phyloP scores from a whole-genome alignment of 1,140 invertebrate genomes.

The Pararge aegeria region DNA sequence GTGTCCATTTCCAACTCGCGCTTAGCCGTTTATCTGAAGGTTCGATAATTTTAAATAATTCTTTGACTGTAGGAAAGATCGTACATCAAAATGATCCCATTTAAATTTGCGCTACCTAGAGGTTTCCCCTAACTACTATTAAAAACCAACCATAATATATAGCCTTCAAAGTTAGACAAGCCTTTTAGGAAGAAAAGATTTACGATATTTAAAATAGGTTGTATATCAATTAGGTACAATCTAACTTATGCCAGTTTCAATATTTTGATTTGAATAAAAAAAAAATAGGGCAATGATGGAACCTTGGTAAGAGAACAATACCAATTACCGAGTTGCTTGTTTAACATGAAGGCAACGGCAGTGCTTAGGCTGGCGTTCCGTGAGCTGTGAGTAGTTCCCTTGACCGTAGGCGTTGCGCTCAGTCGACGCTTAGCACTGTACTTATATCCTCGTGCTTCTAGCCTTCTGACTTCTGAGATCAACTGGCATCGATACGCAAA shows the following conservation, averaged over 20 bases:
- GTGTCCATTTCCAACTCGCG: no score
- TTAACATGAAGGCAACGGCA: conserved; percentile 22
- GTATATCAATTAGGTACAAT: not conserved
- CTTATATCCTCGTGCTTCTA: conserved; percentile 52
- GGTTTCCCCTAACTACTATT: no score
- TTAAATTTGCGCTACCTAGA: no score
- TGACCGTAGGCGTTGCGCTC: conserved; percentile 54
- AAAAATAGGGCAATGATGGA: conserved; percentile 9
- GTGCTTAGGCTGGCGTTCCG: conserved; percentile 12
- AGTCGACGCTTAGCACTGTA: conserved; percentile 57
- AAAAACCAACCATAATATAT: no score
- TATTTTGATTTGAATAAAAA: conserved; percentile 2
- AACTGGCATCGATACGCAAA: conserved; percentile 28
- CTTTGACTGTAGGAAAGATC: no score
- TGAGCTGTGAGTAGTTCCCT: conserved; percentile 41
- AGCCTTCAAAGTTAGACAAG: no score
- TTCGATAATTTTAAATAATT: no score
- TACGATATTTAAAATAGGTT: no score
- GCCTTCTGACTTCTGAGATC: not conserved
- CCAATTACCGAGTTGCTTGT: conserved; percentile 24
- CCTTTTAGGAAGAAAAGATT: no score
- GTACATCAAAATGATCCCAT: no score
- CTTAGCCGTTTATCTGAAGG: no score
- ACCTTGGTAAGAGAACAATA: conserved; percentile 26
- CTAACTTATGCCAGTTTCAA: not conserved